phyloP scores from a whole-genome alignment of 2,797 vertebrate species.

The Coranthus polyacanthus region DNA sequence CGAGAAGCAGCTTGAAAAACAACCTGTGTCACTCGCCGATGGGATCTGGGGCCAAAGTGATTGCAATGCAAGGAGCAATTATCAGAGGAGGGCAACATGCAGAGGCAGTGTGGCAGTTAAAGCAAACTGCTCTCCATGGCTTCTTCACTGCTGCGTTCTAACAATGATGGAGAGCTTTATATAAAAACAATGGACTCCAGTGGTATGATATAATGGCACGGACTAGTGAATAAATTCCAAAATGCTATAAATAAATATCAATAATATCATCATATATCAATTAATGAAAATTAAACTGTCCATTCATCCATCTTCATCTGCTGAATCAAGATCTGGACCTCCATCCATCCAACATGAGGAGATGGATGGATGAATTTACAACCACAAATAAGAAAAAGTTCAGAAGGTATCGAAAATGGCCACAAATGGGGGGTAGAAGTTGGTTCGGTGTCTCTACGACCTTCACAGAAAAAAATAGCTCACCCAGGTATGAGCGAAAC shows the following conservation, averaged over 20 bases:
- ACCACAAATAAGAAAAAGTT: too few species aligned
- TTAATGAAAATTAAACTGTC: too few species aligned
- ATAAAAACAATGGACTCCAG: slow-evolving; percentile 4
- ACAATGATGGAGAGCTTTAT: slow-evolving; percentile 33
- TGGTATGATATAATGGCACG: neutral
- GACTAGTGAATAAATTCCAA: neutral
- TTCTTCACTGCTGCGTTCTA: slow-evolving; percentile 8
- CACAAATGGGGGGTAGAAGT: too few species aligned
- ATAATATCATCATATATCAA: too few species aligned
- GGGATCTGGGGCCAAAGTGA: slow-evolving; percentile 71
- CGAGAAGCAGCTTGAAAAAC: slow-evolving; percentile 72
- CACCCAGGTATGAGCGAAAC: too few species aligned
- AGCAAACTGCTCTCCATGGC: slow-evolving; percentile 38
- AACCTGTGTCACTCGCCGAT: slow-evolving; percentile 66
- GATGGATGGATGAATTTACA: too few species aligned
- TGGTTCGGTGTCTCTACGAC: too few species aligned
- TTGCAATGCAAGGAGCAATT: slow-evolving; percentile 74
- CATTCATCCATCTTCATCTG: too few species aligned
- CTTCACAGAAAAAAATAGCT: too few species aligned
- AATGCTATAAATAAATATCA: neutral
- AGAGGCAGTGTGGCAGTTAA: slow-evolving; percentile 42
- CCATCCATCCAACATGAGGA: too few species aligned
- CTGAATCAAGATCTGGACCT: too few species aligned
- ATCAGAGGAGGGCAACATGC: slow-evolving; percentile 64
- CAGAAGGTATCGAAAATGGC: too few species aligned